These are phyloP conservation scores for Drosophila trichaetosa DNA, from an alignment of 2,888 invertebrate species.

Conservation along the genomic window DNA sequence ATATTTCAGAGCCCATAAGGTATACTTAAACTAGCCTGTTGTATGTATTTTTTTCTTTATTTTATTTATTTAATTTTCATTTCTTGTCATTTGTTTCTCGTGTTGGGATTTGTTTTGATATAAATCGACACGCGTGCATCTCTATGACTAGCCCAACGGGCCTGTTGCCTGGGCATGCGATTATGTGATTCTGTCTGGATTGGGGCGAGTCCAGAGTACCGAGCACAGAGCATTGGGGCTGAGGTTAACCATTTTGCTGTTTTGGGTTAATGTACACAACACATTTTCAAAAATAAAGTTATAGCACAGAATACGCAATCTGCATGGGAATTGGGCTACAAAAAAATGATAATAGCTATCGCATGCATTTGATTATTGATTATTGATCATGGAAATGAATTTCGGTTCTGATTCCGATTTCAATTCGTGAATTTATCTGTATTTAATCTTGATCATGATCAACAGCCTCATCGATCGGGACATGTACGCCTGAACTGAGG, in stretches of 20 bases:
- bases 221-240: neutral
- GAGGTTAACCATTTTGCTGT: constrained; percentile 38
- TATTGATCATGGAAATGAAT: neutral
- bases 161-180: constrained; percentile 29
- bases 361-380: neutral
- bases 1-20: neutral
- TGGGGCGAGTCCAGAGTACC: neutral
- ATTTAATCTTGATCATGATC: neutral
- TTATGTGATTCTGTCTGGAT: constrained; percentile 43
- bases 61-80: neutral
- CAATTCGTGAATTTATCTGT: neutral
- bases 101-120: neutral
- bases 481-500: neutral
- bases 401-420: neutral
- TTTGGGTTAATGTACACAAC: constrained; percentile 48
- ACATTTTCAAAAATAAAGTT: constrained; percentile 33
- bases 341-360: neutral
- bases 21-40: neutral
- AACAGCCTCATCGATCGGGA: neutral
- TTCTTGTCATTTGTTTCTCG: neutral
- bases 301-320: neutral
- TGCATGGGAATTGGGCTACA: neutral
- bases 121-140: constrained; percentile 7
- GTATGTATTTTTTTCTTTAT: neutral
- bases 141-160: constrained; percentile 3